Evolutionary conservation across 23 tunicate species (phyloP).

Genomic region (Phallusia fumigata): DNA sequence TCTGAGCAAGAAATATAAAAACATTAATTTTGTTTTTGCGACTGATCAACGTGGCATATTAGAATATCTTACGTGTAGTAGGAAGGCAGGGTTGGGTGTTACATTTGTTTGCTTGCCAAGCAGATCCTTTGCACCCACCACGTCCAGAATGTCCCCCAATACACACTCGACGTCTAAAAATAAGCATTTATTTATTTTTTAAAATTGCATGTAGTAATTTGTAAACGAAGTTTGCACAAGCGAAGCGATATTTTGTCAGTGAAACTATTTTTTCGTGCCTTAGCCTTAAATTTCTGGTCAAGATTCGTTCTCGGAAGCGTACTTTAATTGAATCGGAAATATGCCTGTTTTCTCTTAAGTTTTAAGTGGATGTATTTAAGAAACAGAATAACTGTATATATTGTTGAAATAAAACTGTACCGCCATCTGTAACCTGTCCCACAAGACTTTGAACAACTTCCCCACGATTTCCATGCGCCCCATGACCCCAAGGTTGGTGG

Average conservation of each 20-base stretch:
- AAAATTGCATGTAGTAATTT: too few relatives aligned
- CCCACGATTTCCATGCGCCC: slow-evolving; percentile 48
- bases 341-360: too few relatives aligned
- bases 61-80: neutral
- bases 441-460: slow-evolving; percentile 28
- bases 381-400: neutral
- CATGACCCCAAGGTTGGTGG: neutral
- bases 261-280: too few relatives aligned
- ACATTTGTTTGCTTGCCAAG: slow-evolving; percentile 22
- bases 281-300: too few relatives aligned
- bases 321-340: too few relatives aligned
- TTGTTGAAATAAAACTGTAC: neutral
- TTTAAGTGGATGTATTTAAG: too few relatives aligned
- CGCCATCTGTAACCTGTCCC: slow-evolving; percentile 49
- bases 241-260: too few relatives aligned
- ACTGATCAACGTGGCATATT: too few relatives aligned
- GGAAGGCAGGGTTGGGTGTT: slow-evolving; percentile 25
- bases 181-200: neutral
- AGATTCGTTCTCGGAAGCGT: too few relatives aligned
- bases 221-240: too few relatives aligned
- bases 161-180: neutral
- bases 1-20: too few relatives aligned
- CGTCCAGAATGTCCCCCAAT: neutral
- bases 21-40: too few relatives aligned
- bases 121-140: slow-evolving; percentile 16